These are phyloP conservation scores for Circaetus gallicus DNA, from an alignment of 2,113 vertebrate genomes.

Conservation along the genomic window DNA sequence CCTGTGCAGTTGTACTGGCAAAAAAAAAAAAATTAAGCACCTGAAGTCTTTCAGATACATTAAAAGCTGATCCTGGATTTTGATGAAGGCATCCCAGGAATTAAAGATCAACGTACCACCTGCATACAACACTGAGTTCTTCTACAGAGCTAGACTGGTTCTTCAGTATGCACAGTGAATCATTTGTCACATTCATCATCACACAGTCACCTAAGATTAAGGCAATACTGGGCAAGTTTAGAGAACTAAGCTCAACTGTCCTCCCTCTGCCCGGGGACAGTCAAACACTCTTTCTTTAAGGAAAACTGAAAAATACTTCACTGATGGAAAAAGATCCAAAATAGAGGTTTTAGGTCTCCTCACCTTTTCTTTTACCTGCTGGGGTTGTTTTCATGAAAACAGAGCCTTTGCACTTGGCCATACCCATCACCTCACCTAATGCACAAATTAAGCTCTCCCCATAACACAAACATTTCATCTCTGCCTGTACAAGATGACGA, in stretches of 20 bases:
- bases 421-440: neutral
- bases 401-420: neutral
- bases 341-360: neutral
- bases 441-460: neutral
- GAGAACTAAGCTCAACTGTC: neutral
- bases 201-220: neutral
- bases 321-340: neutral
- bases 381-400: neutral
- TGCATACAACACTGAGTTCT: neutral
- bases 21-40: neutral
- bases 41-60: neutral
- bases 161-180: neutral
- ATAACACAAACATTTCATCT: neutral
- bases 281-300: neutral
- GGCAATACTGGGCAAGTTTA: neutral
- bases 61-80: neutral
- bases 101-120: neutral
- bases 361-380: neutral
- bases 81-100: neutral
- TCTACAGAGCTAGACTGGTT: neutral
- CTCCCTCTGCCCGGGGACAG: neutral
- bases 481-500: neutral
- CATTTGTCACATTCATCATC: neutral
- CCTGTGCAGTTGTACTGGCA: neutral
- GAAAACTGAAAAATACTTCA: neutral